Evolutionary conservation across 2,113 vertebrate species (phyloP), one percentile per base, ranked within the genome.

Genomic region (Paramisgurnus dabryanus): DNA sequence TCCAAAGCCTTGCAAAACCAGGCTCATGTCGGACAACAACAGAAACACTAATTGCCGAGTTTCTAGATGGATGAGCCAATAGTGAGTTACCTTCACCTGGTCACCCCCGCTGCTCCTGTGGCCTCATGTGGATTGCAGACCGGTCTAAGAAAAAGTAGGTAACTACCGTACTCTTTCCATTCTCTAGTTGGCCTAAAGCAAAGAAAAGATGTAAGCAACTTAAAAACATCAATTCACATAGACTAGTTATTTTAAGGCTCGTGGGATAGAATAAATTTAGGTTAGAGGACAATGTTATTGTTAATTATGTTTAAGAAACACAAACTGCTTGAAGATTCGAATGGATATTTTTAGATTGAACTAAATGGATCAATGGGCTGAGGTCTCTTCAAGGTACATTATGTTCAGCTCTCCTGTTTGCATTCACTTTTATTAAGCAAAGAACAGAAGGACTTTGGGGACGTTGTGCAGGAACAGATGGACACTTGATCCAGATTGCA

Each of bases 51-150:
- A 76, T 76, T 76, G 43, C 22, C 45, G 4, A 27, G 57, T 76
- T 64, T 76, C 73, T 58, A 76, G 73, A 64, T 76, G 73, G 60
- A 76, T 76, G 73, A 76, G 22, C 60, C 73, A 64, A 39, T 50
- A 50, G 43, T 45, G n/a, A 49, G 73, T 76, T 75, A 75, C 41
- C 43, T 64, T 76, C 41, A 76, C 60, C 73, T 64, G 13, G 40
- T 73, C 40, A 73, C 43, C 60, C 45, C 43, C 39, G 8, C 73
- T 49, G 60, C 43, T 50, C 73, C 22, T n/a, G 11, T 74, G 71
- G 57, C 71, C 73, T 64, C 18, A 18, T 76, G 73, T 76, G 73
- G 13, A 49, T 76, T 64, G 43, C 13, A 76, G 43, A 63, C 13
- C 39, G 45, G 22, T n/a, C 2, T 7, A 76, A 64, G 55, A 27